Evolutionary conservation across 2,888 invertebrate species (phyloP), one percentile per base, ranked within the genome.

Genomic region (Xanthorhoe spadicearia): DNA sequence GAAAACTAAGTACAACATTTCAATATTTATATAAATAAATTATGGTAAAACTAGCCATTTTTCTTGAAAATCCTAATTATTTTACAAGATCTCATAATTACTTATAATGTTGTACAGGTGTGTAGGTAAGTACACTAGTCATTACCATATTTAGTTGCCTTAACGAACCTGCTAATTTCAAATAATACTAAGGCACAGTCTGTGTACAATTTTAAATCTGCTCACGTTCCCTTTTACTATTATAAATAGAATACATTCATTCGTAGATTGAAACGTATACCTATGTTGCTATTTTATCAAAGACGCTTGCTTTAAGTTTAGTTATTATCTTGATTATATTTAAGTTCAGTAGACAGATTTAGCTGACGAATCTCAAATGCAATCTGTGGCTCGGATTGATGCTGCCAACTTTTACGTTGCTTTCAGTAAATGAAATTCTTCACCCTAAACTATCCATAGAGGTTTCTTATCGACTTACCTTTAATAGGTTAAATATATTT

Each of bases 111-210:
- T 49, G 18, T 19, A 10, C 49, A 38, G 23, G 55, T 49, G 61
- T 61, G 15, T 55, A 19, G n/a, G n/a, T 55, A 3, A 23, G 23
- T 23, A 23, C 4, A 51, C 56, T 17, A 56, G 23, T 55, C 51
- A 57, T 63, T 57, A 57, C 57, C 46, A 62, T 62, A 43, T 55
- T 54, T 55, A 48, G 56, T 13, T 43, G 43, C 50, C 17, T n/a
- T 55, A 61, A 55, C 61, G 35, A 55, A 55, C 50, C 13, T 49
- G 49, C 23, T 61, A 61, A 55, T 55, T 43, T 50, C 6, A 28
- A 57, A 17, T 56, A 55, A 7, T 17, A 51, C 18, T 32, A 17
- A 32, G 28, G 19, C 19, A 15, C 43, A 49, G 28, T 60, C 38
- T 56, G 28, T 56, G 56, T 51, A n/a, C 13, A n/a, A 23, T 51